Evolutionary conservation across 2,797 vertebrate species (phyloP).

Genomic region (Bufotes viridis): DNA sequence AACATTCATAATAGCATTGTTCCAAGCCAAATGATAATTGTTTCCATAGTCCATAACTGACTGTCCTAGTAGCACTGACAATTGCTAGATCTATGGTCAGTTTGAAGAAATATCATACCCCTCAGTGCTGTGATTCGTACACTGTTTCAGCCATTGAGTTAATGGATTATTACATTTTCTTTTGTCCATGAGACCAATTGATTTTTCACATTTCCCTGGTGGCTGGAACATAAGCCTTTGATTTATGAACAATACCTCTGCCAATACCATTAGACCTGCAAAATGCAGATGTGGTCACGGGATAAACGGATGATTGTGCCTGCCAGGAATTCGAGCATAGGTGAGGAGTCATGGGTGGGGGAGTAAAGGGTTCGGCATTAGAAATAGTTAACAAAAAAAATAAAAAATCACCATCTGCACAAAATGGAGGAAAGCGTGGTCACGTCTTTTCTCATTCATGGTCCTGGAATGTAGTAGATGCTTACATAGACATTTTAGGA

Average conservation of each 20-base stretch:
- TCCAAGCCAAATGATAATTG: not conserved
- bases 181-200: not conserved
- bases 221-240: not conserved
- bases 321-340: not conserved
- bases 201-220: not conserved
- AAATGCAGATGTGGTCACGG: slow-evolving; percentile 21
- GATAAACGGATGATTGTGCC: not conserved
- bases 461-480: slow-evolving; percentile 8
- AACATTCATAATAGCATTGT: not conserved
- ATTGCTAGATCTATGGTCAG: not conserved
- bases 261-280: not conserved
- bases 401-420: not conserved
- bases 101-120: not conserved
- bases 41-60: no score
- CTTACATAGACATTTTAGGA: slow-evolving; percentile 24
- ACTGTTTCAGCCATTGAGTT: not conserved
- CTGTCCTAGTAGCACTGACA: not conserved
- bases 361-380: not conserved
- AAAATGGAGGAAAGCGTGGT: not conserved
- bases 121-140: no score
- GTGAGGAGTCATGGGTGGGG: slow-evolving; percentile 3
- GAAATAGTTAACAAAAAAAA: not conserved
- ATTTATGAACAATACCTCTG: not conserved
- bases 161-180: not conserved
- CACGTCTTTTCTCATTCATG: not conserved